Evolutionary conservation across 2,113 vertebrate species (phyloP).

Genomic region (Spermophilus dauricus): DNA sequence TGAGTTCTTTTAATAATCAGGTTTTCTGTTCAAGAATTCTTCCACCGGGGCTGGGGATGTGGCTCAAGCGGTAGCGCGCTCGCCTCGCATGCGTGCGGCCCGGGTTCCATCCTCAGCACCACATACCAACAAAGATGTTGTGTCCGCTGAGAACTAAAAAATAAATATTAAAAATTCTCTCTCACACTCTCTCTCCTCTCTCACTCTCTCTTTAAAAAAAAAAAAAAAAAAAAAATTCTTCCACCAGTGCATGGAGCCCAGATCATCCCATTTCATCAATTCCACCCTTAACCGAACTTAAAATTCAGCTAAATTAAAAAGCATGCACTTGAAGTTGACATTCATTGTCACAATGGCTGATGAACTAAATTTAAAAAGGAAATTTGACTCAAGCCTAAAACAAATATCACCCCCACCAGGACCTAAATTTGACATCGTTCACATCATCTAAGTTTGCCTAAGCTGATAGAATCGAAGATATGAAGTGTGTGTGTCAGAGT

Average conservation of each 20-base stretch:
- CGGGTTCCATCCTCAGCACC: too few species aligned
- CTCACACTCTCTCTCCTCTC: too few species aligned
- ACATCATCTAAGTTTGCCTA: not conserved
- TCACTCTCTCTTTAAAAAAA: too few species aligned
- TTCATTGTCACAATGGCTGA: not conserved
- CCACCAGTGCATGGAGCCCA: rapidly evolving
- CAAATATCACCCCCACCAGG: not conserved
- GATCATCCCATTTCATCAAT: not conserved
- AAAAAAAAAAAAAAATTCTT: too few species aligned
- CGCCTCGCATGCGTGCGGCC: too few species aligned
- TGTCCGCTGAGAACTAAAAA: too few species aligned
- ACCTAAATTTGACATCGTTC: not conserved
- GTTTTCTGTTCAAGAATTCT: not conserved
- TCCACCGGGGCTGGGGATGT: too few species aligned
- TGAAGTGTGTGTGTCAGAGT: not conserved
- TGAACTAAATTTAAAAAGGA: not conserved
- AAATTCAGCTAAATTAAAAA: not conserved
- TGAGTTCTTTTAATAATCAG: not conserved
- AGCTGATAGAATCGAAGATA: not conserved
- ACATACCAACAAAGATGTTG: too few species aligned
- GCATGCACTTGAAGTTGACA: not conserved
- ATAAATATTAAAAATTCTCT: too few species aligned
- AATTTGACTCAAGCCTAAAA: not conserved
- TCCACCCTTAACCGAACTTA: too few species aligned
- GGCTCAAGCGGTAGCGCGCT: too few species aligned